A percentile compares a stretch with the other conserved stretches of the same genome.
Evolutionary conservation across 2,113 vertebrate species (phyloP).

Genomic region (Bubo bubo): DNA sequence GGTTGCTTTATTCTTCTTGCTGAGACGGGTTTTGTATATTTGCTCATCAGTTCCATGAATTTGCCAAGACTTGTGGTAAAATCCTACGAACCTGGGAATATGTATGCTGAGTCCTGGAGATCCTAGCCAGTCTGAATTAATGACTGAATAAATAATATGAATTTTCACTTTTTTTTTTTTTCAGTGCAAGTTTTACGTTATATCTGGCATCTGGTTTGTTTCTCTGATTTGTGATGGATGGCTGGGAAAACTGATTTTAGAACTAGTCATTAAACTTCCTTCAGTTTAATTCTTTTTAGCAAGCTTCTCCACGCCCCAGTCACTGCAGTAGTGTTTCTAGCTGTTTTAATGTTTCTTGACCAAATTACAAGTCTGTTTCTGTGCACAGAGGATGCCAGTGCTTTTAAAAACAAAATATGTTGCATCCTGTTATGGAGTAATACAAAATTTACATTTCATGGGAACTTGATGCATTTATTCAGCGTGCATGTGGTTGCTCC

Average conservation of each 20-base stretch:
- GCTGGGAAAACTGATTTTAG: neutral
- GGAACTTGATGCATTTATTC: neutral
- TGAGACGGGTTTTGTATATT: neutral
- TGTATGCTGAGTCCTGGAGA: neutral
- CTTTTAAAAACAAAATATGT: neutral
- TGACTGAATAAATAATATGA: neutral
- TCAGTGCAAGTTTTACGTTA: neutral
- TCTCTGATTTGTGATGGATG: neutral
- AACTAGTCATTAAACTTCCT: neutral
- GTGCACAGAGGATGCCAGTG: neutral
- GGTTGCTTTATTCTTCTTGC: neutral
- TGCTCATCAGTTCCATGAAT: neutral
- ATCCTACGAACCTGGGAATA: neutral
- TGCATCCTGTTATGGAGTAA: neutral
- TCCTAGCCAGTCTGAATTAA: neutral
- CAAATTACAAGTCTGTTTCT: neutral
- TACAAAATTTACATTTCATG: neutral
- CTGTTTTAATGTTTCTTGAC: neutral
- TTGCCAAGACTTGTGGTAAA: neutral
- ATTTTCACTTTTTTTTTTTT: neutral
- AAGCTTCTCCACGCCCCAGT: rapidly evolving
- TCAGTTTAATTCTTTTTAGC: neutral
- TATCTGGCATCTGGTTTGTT: neutral
- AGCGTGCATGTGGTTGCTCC: neutral
- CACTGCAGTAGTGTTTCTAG: neutral